Conservation (phyloP, 2,797 vertebrate genomes). For the Geotrypetes seraphini region DNA sequence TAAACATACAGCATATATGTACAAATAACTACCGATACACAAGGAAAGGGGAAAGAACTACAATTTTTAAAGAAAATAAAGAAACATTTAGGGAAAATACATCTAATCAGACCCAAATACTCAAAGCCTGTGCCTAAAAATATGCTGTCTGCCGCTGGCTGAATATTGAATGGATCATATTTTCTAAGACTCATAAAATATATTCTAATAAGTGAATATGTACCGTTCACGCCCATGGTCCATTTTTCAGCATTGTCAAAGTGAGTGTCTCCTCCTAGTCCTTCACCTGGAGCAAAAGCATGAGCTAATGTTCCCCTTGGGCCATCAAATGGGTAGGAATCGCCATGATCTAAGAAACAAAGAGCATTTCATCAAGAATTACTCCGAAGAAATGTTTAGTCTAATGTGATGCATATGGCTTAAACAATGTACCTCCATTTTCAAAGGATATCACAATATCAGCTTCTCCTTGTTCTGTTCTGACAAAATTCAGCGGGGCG, state of each 20-base stretch:
- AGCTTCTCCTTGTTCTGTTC: constrained; percentile 26
- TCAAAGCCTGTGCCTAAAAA: no score
- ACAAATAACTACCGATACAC: no score
- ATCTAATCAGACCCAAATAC: no score
- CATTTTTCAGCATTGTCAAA: constrained; percentile 36
- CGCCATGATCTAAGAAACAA: constrained; percentile 23
- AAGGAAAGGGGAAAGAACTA: no score
- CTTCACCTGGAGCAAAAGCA: constrained; percentile 33
- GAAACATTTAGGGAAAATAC: no score
- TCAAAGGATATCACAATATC: constrained; percentile 50
- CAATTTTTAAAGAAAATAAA: no score
- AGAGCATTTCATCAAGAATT: neutral
- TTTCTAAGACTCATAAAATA: no score
- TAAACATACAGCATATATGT: no score
- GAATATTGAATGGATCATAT: no score
- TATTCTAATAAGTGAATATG: constrained; percentile 16
- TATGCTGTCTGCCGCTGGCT: no score
- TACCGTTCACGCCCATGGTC: constrained; percentile 28
- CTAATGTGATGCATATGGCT: no score
- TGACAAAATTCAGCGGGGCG: constrained; percentile 36
- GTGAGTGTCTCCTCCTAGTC: constrained; percentile 29
- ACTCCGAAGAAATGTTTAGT: no score
- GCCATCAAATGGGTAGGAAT: constrained; percentile 32
- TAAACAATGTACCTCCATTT: constrained; percentile 45
- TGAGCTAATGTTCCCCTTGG: constrained; percentile 22